phyloP scores from a whole-genome alignment of 2,113 vertebrate genomes.

The Gallinago jamesoni region DNA sequence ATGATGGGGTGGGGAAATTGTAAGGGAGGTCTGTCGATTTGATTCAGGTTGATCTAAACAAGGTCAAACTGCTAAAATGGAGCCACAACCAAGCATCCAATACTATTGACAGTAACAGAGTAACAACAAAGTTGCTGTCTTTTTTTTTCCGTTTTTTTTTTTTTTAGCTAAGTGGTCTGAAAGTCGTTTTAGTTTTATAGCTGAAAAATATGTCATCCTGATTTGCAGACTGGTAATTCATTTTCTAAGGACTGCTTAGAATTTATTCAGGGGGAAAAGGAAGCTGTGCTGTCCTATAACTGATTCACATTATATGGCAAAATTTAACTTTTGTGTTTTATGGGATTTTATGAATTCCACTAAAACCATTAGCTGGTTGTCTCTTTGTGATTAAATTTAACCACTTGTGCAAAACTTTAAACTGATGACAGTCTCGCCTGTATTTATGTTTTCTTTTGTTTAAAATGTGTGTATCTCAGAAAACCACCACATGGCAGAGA shows the following conservation, averaged over 20 bases:
- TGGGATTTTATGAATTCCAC: conserved; percentile 75
- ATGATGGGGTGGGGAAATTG: conserved; percentile 46
- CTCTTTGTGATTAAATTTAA: conserved; percentile 77
- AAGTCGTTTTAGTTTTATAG: conserved; percentile 72
- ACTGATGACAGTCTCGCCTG: conserved; percentile 42
- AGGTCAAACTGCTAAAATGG: conserved; percentile 71
- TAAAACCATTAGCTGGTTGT: conserved; percentile 77
- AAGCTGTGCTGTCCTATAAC: conserved; percentile 67
- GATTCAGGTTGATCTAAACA: conserved; percentile 67
- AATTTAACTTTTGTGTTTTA: conserved; percentile 76
- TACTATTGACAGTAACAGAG: conserved; percentile 49
- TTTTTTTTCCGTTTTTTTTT: not conserved
- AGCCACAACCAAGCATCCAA: conserved; percentile 58
- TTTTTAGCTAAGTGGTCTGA: conserved; percentile 62
- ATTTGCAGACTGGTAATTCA: conserved; percentile 73
- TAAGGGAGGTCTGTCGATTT: conserved; percentile 49
- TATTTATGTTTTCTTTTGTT: conserved; percentile 75
- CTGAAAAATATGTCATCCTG: conserved; percentile 69
- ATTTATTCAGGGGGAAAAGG: conserved; percentile 74
- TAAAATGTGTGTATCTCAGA: conserved; percentile 46
- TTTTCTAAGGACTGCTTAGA: conserved; percentile 78
- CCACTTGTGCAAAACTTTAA: conserved; percentile 72
- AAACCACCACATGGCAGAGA: not conserved
- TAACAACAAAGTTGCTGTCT: conserved; percentile 45
- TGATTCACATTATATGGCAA: conserved; percentile 69